These are phyloP conservation scores for Chesias legatella DNA, from an alignment of 2,888 invertebrate genomes.

Conservation along the genomic window DNA sequence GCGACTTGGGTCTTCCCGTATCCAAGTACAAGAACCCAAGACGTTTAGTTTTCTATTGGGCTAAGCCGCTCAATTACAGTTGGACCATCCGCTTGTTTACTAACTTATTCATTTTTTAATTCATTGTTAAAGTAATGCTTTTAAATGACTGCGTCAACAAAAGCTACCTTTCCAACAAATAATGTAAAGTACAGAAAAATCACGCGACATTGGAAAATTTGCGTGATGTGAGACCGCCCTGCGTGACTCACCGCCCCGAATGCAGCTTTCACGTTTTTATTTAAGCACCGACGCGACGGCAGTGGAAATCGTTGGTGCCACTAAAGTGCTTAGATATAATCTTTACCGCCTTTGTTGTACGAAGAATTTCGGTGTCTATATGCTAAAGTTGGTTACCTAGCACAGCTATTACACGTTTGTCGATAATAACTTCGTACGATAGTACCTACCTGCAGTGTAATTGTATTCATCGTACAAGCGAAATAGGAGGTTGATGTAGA, in stretches of 20 bases:
- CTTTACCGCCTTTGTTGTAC: constrained; percentile 31
- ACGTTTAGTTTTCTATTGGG: too few relatives aligned
- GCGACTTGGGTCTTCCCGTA: too few relatives aligned
- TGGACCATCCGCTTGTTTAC: too few relatives aligned
- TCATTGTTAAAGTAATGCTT: too few relatives aligned
- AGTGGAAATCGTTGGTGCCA: constrained; percentile 38
- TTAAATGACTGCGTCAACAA: too few relatives aligned
- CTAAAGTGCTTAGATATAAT: constrained; percentile 36
- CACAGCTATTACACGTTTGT: constrained; percentile 9
- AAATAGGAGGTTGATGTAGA: background rate
- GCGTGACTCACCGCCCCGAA: constrained; percentile 37
- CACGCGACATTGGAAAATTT: constrained; percentile 38
- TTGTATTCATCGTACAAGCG: background rate
- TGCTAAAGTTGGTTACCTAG: constrained; percentile 18
- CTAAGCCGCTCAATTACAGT: too few relatives aligned
- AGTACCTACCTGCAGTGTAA: background rate
- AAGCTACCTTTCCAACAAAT: too few relatives aligned
- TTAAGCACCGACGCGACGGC: constrained; percentile 34
- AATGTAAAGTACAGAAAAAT: constrained; percentile 15
- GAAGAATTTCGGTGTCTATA: constrained; percentile 30
- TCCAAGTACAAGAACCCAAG: too few relatives aligned
- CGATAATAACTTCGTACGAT: constrained; percentile 3
- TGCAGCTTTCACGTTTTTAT: constrained; percentile 43
- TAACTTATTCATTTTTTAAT: too few relatives aligned
- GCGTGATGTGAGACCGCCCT: constrained; percentile 47